Conservation (phyloP, 2,113 vertebrate species). For the Pleuronectes platessa region DNA sequence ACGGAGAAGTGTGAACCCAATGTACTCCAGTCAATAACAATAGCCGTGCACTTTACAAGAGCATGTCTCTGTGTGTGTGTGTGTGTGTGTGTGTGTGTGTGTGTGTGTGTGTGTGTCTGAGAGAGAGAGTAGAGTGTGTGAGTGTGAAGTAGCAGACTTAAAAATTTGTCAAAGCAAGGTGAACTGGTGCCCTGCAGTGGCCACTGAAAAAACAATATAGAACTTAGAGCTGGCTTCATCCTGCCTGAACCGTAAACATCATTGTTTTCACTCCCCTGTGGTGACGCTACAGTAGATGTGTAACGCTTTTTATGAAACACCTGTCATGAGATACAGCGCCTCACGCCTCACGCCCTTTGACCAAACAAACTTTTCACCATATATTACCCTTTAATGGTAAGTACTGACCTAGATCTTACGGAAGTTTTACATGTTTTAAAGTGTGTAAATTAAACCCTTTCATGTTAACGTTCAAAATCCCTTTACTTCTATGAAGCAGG, state of each 20-base stretch:
- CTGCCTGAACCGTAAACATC: neutral
- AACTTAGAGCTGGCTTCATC: neutral
- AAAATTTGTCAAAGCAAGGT: conserved; percentile 27
- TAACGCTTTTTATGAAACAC: neutral
- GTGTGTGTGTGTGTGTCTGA: conserved; percentile 1
- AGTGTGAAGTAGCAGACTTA: conserved; percentile 15
- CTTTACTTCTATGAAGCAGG: too few relatives aligned
- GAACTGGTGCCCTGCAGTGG: conserved; percentile 28
- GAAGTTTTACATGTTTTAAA: too few relatives aligned
- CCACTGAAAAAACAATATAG: conserved; percentile 1
- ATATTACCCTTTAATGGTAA: too few relatives aligned
- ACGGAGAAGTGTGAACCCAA: conserved; percentile 87
- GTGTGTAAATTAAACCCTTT: too few relatives aligned
- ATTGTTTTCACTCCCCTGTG: neutral
- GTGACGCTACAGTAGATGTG: neutral
- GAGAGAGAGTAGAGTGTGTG: neutral
- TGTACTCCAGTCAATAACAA: conserved; percentile 88
- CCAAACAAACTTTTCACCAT: too few relatives aligned
- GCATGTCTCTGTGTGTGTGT: conserved; percentile 19
- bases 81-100: neutral
- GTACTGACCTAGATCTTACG: too few relatives aligned
- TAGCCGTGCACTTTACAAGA: conserved; percentile 57
- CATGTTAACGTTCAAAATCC: too few relatives aligned
- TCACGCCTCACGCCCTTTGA: too few relatives aligned
- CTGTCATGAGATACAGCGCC: too few relatives aligned